Percentiles rank a stretch among this genome's conserved stretches.
phyloP scores from a whole-genome alignment of 2,888 invertebrate species.

The Lasiommata megera region DNA sequence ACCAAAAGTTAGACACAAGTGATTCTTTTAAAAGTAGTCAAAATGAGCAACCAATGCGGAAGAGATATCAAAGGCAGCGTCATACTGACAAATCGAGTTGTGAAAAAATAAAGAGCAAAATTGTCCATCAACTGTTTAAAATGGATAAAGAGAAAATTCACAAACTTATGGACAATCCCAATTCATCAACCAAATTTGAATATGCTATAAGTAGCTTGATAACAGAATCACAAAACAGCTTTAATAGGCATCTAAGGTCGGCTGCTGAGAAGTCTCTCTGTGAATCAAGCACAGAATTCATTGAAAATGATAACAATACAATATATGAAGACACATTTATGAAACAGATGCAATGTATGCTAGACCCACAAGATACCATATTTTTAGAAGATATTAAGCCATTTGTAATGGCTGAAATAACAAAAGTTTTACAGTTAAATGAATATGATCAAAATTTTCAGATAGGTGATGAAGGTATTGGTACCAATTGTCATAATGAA shows the following conservation, averaged over 20 bases:
- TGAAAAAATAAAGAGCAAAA: slow-evolving; percentile 72
- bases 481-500: slow-evolving; percentile 12
- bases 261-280: slow-evolving; percentile 72
- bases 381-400: slow-evolving; percentile 81
- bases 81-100: slow-evolving; percentile 54
- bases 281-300: slow-evolving; percentile 67
- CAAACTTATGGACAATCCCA: slow-evolving; percentile 73
- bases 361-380: slow-evolving; percentile 81
- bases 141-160: slow-evolving; percentile 76
- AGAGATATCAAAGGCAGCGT: slow-evolving; percentile 47
- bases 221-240: slow-evolving; percentile 74
- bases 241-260: slow-evolving; percentile 67
- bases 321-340: slow-evolving; percentile 89
- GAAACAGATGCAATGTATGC: slow-evolving; percentile 83
- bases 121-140: slow-evolving; percentile 73
- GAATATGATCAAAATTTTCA: slow-evolving; percentile 54
- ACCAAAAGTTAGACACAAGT: slow-evolving; percentile 37
- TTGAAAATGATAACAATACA: slow-evolving; percentile 82
- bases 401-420: slow-evolving; percentile 81
- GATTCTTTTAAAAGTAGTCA: slow-evolving; percentile 36
- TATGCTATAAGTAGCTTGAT: slow-evolving; percentile 75
- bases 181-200: slow-evolving; percentile 75
- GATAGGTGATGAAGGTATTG: slow-evolving; percentile 40
- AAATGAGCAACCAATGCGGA: slow-evolving; percentile 52
- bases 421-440: slow-evolving; percentile 76